Base-by-base conservation (phyloP, 2,113 vertebrate species). In the Furnarius figulus region DNA sequence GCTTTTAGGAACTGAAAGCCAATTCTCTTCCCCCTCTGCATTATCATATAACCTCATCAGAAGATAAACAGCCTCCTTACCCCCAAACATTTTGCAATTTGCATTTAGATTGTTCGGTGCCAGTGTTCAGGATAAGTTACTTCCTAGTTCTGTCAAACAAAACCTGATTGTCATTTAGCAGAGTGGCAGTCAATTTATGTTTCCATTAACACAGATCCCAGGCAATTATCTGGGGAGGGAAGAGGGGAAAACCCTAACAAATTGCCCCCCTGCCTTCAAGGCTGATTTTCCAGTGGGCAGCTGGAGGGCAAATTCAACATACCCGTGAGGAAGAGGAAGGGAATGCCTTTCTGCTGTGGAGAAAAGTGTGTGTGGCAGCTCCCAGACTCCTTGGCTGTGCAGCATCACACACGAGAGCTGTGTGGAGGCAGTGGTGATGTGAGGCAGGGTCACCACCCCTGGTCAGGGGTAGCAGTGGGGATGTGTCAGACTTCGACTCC, bases 121-220 rank as follows among this genome's bases (percentile, higher is more conserved):
- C 77, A 85, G 63, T 56, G 53, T 85, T 95, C 94, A 87, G 96
- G 85, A 97, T 91, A 97, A 97, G 97, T 96, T 46, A 92, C 96
- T 97, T 97, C 93, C 95, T 90, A 77, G 93, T 88, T 97, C 93
- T 94, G 98, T 98, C 96, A 97, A 93, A 94, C 97, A 97, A 98
- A 98, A 98, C 98, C 97, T 95, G 97, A 97, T 97, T 98, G 98
- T 98, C 98, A 97, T 98, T 98, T 98, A 97, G 94, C 95, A 88
- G 96, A 75, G 70, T 74, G 63, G 91, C 96, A 95, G 96, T 96
- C 81, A 94, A 97, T 96, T 98, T 97, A 94, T 97, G 98, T 98
- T 97, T 97, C 97, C 97, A 98, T 98, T 98, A 98, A 98, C 59
- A 86, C 95, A 96, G 93, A 95, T 95, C 95, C 96, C 85, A 95